Conservation (phyloP, 1,140 invertebrate genomes). For the Zaprionus davidi region DNA sequence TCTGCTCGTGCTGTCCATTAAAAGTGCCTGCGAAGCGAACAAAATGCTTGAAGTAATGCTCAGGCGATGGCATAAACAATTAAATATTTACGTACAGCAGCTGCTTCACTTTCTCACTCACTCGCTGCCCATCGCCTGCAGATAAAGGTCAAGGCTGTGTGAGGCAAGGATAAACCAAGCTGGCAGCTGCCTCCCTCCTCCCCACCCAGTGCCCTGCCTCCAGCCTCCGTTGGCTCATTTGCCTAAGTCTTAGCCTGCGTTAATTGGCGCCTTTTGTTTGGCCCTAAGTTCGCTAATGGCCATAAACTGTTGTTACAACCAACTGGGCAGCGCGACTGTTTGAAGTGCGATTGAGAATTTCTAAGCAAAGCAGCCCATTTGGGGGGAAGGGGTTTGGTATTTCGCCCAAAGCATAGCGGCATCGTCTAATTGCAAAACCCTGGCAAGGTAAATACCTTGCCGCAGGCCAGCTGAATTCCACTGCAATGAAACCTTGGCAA, state of each 20-base stretch:
- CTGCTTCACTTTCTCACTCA: not conserved
- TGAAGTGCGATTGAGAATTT: slow-evolving; percentile 76
- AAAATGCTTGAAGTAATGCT: slow-evolving; percentile 61
- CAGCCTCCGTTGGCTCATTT: slow-evolving; percentile 44
- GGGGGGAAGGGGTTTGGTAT: not conserved
- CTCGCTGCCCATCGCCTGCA: slow-evolving; percentile 46
- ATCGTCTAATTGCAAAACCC: slow-evolving; percentile 57
- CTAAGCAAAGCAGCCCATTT: slow-evolving; percentile 25
- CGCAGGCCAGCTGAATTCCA: slow-evolving; percentile 12
- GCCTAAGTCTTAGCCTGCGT: slow-evolving; percentile 60
- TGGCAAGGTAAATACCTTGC: slow-evolving; percentile 43
- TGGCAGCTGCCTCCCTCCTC: not conserved
- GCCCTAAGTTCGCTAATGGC: slow-evolving; percentile 67
- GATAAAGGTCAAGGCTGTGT: slow-evolving; percentile 78
- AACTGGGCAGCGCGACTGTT: slow-evolving; percentile 53
- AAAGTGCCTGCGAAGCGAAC: slow-evolving; percentile 54
- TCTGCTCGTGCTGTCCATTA: slow-evolving; percentile 61
- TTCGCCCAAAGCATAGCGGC: not conserved
- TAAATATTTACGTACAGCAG: slow-evolving; percentile 71
- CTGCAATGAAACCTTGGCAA: slow-evolving; percentile 27
- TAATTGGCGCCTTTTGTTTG: slow-evolving; percentile 79
- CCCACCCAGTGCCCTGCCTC: no score
- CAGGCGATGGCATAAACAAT: slow-evolving; percentile 67
- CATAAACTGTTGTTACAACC: slow-evolving; percentile 52
- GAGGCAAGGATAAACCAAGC: slow-evolving; percentile 26